Conservation (phyloP, 2,797 vertebrate species). For the Lindbergichthys nudifrons region DNA sequence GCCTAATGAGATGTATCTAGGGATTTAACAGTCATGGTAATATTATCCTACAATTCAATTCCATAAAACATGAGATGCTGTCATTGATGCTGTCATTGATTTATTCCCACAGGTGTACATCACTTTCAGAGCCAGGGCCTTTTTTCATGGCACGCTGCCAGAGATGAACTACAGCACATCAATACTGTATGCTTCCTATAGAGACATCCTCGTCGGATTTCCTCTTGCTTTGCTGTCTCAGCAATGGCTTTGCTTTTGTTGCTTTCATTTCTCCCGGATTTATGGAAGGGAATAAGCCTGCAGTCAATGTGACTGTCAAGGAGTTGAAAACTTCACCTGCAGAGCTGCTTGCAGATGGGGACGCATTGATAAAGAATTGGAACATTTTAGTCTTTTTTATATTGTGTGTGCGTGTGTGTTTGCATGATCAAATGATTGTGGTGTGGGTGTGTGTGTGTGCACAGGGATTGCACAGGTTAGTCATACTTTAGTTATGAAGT, state of each 20-base stretch:
- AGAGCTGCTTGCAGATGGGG: slow-evolving; percentile 10
- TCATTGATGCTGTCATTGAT: slow-evolving; percentile 70
- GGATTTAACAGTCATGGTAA: slow-evolving; percentile 36
- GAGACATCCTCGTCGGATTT: slow-evolving; percentile 54
- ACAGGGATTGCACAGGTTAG: not conserved
- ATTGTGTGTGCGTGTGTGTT: not conserved
- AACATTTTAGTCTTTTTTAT: slow-evolving; percentile 1
- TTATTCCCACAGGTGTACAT: slow-evolving; percentile 71
- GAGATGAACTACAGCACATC: slow-evolving; percentile 71
- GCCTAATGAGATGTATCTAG: slow-evolving; percentile 49
- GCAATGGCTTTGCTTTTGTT: slow-evolving; percentile 49
- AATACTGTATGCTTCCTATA: slow-evolving; percentile 61
- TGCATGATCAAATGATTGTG: not conserved
- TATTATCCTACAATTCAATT: slow-evolving; percentile 56
- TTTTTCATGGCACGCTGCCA: slow-evolving; percentile 62
- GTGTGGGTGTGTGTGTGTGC: not conserved
- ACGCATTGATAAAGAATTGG: not conserved
- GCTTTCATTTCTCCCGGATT: slow-evolving; percentile 53
- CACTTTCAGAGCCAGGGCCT: slow-evolving; percentile 54
- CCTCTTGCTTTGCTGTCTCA: slow-evolving; percentile 57
- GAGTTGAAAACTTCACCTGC: slow-evolving; percentile 45
- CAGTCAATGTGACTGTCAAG: slow-evolving; percentile 51
- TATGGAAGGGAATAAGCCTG: slow-evolving; percentile 39
- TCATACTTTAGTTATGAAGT: slow-evolving; percentile 7
- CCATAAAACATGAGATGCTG: slow-evolving; percentile 55